Base-by-base conservation (phyloP, 2,113 vertebrate genomes). In the Microcebus jonahi region DNA sequence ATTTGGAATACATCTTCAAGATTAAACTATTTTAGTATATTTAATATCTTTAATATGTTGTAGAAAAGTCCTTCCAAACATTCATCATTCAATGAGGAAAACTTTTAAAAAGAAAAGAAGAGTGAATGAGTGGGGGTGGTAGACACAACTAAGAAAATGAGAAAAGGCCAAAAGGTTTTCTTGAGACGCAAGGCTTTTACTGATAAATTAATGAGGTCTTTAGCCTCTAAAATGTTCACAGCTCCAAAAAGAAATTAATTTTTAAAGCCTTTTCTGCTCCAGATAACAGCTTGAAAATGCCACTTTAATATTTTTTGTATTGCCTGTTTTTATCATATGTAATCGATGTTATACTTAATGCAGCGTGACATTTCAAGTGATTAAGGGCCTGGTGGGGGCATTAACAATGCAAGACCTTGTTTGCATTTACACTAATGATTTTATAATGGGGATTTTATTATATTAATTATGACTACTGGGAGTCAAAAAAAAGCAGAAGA, bases 401-500 rank as follows among this genome's bases (percentile, higher is more conserved):
- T 98, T 98, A 98, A 98, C 97, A 98, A 97, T 97, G 97, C 92
- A 98, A 97, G 97, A 95, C 86, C 97, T 98, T 98, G 98, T 99
- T 98, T 98, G 97, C 97, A 98, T 98, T 98, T 98, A 88, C 96
- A 97, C 94, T 98, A 99, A 98, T 98, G 98, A 98, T 97, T 98
- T 98, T 98, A 97, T 98, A 98, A 98, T 98, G 98, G 95, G 82
- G 68, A 1, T 98, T 99, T 99, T 98, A 98, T 98, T 98, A 98
- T 98, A 98, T 98, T 98, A 98, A 99, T 98, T 97, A 98, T 96
- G 96, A 97, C 90, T 97, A 94, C 92, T 96, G 97, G 71, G 96
- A 97, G 89, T 97, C 75, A 89, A 93, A 95, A 70, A 48, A 96
- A 98, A 94, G 20, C 92, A 97, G 92, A 95, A 96, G 92, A 97